Evolutionary conservation across 2,888 invertebrate species (phyloP).

Genomic region (Scelioninae gen. 1): DNA sequence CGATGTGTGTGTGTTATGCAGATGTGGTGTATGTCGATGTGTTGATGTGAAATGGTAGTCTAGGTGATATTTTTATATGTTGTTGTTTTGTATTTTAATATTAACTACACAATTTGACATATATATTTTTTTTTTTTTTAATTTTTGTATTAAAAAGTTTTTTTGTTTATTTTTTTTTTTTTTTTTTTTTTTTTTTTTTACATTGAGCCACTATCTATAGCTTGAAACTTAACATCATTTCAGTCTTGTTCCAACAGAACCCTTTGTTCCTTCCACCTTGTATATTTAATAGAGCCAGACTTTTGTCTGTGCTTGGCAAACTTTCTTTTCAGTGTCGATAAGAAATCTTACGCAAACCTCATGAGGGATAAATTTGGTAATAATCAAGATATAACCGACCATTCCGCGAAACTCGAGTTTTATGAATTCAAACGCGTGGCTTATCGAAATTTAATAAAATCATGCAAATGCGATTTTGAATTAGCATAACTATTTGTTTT

Average conservation of each 20-base stretch:
- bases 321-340: slow-evolving; percentile 61
- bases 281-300: slow-evolving; percentile 63
- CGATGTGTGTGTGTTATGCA: too few species aligned
- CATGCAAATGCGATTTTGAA: slow-evolving; percentile 32
- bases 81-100: too few species aligned
- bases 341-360: slow-evolving; percentile 60
- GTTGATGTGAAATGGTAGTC: too few species aligned
- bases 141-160: too few species aligned
- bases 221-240: slow-evolving; percentile 57
- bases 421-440: slow-evolving; percentile 22
- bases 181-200: slow-evolving; percentile 44
- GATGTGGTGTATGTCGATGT: too few species aligned
- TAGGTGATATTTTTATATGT: too few species aligned
- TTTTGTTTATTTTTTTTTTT: too few species aligned
- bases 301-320: slow-evolving; percentile 63
- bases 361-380: slow-evolving; percentile 62
- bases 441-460: slow-evolving; percentile 63
- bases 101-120: too few species aligned
- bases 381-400: slow-evolving; percentile 58
- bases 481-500: slow-evolving; percentile 52
- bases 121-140: too few species aligned
- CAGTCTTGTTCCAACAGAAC: slow-evolving; percentile 58
- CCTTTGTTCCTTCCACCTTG: slow-evolving; percentile 61
- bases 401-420: slow-evolving; percentile 41
- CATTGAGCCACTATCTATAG: slow-evolving; percentile 47